Evolutionary conservation across 2,113 vertebrate genomes (phyloP).

Genomic region (human (Homo sapiens)): DNA sequence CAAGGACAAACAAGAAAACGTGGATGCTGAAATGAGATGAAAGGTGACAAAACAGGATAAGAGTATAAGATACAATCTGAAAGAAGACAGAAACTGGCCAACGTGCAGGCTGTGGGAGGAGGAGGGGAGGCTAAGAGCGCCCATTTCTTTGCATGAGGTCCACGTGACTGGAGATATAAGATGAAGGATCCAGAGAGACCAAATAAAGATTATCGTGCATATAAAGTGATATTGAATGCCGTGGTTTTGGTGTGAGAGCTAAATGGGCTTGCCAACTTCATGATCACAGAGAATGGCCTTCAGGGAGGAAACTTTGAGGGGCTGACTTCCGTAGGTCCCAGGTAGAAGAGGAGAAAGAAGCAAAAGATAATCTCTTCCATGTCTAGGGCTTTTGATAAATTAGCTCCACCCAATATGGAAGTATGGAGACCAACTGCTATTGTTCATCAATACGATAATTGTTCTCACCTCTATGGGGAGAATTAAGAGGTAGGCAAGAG

Average conservation of each 20-base stretch:
- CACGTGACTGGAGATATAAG: neutral
- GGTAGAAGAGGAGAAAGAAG: neutral
- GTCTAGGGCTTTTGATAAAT: neutral
- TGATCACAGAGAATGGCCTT: neutral
- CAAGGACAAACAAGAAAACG: neutral
- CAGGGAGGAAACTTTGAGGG: neutral
- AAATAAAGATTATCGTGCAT: neutral
- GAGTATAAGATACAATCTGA: neutral
- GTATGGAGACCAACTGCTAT: neutral
- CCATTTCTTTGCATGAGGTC: neutral
- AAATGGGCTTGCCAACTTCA: neutral
- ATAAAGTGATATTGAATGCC: neutral
- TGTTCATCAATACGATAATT: neutral
- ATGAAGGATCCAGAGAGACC: neutral
- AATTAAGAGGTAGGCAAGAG: neutral
- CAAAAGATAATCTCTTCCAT: neutral
- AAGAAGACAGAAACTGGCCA: neutral
- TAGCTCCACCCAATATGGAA: neutral
- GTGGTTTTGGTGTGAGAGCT: neutral
- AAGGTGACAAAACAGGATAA: neutral
- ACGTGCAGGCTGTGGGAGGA: neutral
- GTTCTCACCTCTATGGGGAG: neutral
- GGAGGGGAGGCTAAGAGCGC: neutral
- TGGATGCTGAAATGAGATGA: neutral
- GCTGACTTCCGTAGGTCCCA: neutral